Base-by-base conservation (phyloP, 1,140 invertebrate species). In the Aphaenogaster rudis region DNA sequence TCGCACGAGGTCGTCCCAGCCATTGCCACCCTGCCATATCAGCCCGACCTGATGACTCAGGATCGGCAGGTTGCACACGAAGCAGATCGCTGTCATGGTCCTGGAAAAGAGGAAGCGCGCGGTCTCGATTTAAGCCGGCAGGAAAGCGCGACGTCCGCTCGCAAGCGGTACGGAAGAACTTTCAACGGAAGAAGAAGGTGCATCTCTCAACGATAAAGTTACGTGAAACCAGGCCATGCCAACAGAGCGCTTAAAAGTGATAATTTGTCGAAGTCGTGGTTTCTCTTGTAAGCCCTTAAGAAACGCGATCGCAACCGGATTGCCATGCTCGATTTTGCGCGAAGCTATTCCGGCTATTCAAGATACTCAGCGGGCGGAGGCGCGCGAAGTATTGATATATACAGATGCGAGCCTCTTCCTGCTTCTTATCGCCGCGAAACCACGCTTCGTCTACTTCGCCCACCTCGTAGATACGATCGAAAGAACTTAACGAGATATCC, bases 61-160 rank as follows among this genome's bases (percentile, higher is more conserved):
- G 94, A 99, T 99, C 88, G 98, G 98, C 92, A 99, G 96, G 95
- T 99, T 98, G 97, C 98, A 99, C 88, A 99, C 98, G 96, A 99
- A 99, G 96, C 98, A 99, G 95, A 99, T 97, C 93, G 98, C 97
- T 92, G 98, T 98, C 98, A 98, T 98, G 92, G 97, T 98, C 97
- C 98, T 98, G 86, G 88, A 87, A 92, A 91, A 66, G 59, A 59
- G 11, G 52, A 88, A 86, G 80, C n/a, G 52, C 61, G 9, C 67
- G 59, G 45, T 71, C 80, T 85, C 48, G 79, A 17, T 59, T 69
- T 88, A 45, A 88, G 36, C 33, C 36, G 39, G 39, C 15, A 13
- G 28, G 6, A 15, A 48, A n/a, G 36, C 21, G 39, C 36, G 64
- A 54, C 13, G n/a, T 57, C 78, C 78, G 45, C 45, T 28, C 74